Evolutionary conservation across 2,113 vertebrate genomes (phyloP).

Genomic region (Aegypius monachus): DNA sequence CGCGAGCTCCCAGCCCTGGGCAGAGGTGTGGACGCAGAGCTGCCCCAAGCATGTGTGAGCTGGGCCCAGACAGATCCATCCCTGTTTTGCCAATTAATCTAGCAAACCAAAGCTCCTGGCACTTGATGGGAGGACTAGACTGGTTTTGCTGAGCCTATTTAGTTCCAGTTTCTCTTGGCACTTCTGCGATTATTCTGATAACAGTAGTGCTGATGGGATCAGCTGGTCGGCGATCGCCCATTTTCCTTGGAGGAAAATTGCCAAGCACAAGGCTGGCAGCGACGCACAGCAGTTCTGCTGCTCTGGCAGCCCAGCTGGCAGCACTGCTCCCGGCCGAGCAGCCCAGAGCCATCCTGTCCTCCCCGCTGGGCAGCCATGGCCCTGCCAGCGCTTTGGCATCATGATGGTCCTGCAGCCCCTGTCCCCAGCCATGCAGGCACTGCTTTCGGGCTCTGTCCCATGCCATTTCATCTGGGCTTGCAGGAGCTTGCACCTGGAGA

Average conservation of each 20-base stretch:
- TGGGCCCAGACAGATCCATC: not conserved
- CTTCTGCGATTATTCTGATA: not conserved
- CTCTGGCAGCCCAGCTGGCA: not conserved
- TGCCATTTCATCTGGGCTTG: accelerated
- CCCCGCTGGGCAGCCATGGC: not conserved
- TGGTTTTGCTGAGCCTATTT: not conserved
- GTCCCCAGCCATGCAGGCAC: not conserved
- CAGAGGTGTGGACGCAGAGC: too few relatives aligned
- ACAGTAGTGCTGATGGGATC: not conserved
- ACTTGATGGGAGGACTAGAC: too few relatives aligned
- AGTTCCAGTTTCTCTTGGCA: not conserved
- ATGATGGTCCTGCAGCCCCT: accelerated
- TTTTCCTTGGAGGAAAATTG: not conserved
- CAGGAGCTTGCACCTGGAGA: not conserved
- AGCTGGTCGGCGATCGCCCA: not conserved
- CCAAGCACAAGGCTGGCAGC: accelerated
- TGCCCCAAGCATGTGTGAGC: accelerated
- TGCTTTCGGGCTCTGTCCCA: not conserved
- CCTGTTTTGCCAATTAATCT: not conserved
- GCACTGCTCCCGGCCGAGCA: not conserved
- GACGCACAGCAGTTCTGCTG: not conserved
- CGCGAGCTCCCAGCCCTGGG: accelerated
- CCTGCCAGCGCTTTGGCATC: not conserved
- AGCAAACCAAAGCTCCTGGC: not conserved
- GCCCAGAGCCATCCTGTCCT: not conserved